phyloP scores from a whole-genome alignment of 2,797 vertebrate species.

The Bovichtus variegatus region DNA sequence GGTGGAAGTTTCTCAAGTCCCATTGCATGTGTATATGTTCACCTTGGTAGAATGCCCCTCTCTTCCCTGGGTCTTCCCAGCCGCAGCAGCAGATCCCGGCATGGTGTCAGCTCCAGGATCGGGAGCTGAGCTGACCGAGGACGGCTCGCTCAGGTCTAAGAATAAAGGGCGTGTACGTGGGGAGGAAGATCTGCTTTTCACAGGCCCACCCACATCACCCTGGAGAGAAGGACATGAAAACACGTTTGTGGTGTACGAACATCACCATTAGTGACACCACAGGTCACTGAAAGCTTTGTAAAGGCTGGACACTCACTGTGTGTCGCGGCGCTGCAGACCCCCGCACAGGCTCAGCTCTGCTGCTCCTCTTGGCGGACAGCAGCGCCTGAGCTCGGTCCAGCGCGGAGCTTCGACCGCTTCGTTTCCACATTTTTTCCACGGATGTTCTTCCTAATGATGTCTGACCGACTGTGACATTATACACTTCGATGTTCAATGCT shows the following conservation, averaged over 20 bases:
- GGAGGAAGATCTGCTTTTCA: constrained; percentile 18
- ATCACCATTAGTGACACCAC: neutral
- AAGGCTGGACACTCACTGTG: neutral
- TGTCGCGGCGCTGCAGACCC: neutral
- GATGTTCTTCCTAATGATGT: no score
- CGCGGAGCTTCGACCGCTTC: constrained; percentile 73
- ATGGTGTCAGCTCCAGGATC: constrained; percentile 1
- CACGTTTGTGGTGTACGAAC: neutral
- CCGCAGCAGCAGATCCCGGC: neutral
- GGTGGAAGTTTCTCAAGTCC: neutral
- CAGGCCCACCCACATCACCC: constrained; percentile 55
- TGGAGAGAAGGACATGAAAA: constrained; percentile 34
- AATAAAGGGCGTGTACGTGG: constrained; percentile 28
- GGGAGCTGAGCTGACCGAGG: constrained; percentile 50
- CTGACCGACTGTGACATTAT: neutral
- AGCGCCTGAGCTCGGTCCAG: constrained; percentile 83
- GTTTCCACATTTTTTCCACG: constrained; percentile 79
- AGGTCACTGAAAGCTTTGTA: neutral
- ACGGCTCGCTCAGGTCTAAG: constrained; percentile 64
- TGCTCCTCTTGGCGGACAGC: constrained; percentile 72
- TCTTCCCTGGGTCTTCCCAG: neutral
- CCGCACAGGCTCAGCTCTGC: neutral
- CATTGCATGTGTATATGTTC: neutral
- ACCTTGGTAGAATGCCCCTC: constrained; percentile 12
- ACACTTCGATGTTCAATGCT: no score